Base-by-base conservation (phyloP, 2,888 invertebrate genomes). In the Hermaeophaga mercurialis region DNA sequence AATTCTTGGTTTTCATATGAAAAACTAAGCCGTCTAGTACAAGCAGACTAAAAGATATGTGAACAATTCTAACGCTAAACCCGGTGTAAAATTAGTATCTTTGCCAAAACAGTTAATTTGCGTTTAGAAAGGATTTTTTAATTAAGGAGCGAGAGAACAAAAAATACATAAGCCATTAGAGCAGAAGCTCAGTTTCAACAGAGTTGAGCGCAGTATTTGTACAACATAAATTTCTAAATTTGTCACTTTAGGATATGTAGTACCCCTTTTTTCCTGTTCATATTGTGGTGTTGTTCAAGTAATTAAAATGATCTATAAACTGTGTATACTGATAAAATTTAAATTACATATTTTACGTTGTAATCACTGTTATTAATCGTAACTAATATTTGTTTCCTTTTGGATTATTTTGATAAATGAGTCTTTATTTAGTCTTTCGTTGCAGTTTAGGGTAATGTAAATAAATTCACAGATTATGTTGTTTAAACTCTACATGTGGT, bases 401-500 rank as follows among this genome's bases (percentile, higher is more conserved):
- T 54, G 43, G n/a, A 38, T 31, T 18, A 12, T 46, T 46, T 28
- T 45, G 31, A 46, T 46, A 39, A 54, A 54, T 54, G 36, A 38
- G 39, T 18, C 31, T 45, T 46, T 46, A 54, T 52, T 15, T 24
- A 52, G 34, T 38, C 22, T 39, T 26, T 36, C 38, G 38, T 56
- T 52, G 46, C 47, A 34, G 47, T 46, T 45, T 19, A 18, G 28
- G 33, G 22, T 54, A 49, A 54, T 28, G 49, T 54, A 50, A 58
- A 58, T 58, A 54, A 58, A 54, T 49, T 39, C 26, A 24, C 31
- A 33, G 18, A 54, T 45, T 54, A 58, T 48, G 47, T 41, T 47
- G 49, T 56, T 49, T 38, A 28, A 49, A 36, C 38, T 53, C 36
- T 57, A 53, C 53, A 52, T 58, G 47, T 58, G 52, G 33, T 43